Percentiles rank a stretch among this genome's conserved stretches.
Evolutionary conservation across 2,113 vertebrate species (phyloP).

Genomic region (Seriola dumerili): DNA sequence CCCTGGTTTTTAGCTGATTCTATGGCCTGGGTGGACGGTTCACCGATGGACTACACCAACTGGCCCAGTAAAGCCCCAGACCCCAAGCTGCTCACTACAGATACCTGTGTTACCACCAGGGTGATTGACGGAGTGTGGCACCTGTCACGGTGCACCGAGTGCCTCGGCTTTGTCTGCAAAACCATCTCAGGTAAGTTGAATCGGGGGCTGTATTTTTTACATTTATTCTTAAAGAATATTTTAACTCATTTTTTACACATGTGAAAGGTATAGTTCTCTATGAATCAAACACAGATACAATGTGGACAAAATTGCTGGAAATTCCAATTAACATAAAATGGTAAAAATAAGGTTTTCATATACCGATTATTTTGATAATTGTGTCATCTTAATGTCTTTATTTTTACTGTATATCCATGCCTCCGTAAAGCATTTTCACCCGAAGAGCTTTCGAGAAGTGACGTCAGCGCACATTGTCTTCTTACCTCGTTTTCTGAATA

Average conservation of each 20-base stretch:
- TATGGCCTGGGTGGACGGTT: slow-evolving; percentile 88
- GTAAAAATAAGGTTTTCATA: background rate
- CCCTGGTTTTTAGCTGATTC: slow-evolving; percentile 83
- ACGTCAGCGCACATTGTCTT: background rate
- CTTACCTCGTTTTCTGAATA: slow-evolving; percentile 5
- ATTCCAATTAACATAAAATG: background rate
- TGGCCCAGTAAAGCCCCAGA: slow-evolving; percentile 89
- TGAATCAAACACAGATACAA: background rate
- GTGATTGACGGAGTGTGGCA: slow-evolving; percentile 89
- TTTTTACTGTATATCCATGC: no score
- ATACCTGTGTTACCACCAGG: slow-evolving; percentile 86
- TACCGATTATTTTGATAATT: no score
- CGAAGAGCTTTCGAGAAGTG: background rate
- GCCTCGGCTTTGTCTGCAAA: slow-evolving; percentile 92
- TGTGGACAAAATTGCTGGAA: background rate
- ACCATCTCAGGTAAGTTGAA: slow-evolving; percentile 84
- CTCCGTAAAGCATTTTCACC: no score
- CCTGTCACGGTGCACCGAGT: slow-evolving; percentile 85
- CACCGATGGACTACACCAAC: slow-evolving; percentile 88
- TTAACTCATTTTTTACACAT: no score
- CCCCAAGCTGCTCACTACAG: slow-evolving; percentile 72
- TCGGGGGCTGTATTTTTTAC: no score
- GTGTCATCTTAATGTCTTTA: no score
- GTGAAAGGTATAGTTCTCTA: background rate
- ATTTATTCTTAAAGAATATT: no score